phyloP scores from a whole-genome alignment of 2,113 vertebrate genomes.

The Patagioenas fasciata region DNA sequence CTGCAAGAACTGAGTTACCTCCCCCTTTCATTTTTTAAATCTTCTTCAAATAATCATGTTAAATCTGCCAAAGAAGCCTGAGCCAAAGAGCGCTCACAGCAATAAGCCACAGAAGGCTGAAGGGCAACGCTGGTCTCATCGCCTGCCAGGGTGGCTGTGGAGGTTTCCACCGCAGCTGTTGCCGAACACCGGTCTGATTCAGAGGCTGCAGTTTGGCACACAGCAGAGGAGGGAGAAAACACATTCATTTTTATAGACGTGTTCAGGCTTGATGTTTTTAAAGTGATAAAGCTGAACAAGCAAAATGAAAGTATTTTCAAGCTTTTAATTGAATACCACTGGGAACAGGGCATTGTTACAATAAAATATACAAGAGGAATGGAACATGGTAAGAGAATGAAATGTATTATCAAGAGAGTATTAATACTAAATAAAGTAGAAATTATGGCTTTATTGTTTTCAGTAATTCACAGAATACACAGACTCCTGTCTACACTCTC shows the following conservation, averaged over 20 bases:
- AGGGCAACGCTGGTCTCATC: neutral
- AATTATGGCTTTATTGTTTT: neutral
- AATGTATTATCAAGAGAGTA: neutral
- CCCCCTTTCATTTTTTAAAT: neutral
- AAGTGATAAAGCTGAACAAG: neutral
- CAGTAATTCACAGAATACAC: neutral
- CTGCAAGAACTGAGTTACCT: neutral
- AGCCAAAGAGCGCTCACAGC: fast-evolving
- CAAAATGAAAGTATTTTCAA: neutral
- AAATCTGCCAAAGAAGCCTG: neutral
- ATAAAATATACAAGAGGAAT: neutral
- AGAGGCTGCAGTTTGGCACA: neutral
- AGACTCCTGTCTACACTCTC: neutral
- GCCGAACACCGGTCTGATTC: neutral
- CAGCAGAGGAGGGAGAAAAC: neutral
- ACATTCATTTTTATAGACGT: neutral
- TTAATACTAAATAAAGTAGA: neutral
- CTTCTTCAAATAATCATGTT: neutral
- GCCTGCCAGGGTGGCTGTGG: neutral
- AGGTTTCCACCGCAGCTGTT: neutral
- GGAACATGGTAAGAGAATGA: neutral
- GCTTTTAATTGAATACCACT: neutral
- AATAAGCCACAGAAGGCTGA: neutral
- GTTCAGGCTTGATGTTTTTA: neutral
- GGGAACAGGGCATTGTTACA: neutral